Evolutionary conservation across 2,888 invertebrate species (phyloP), one percentile per base, ranked within the genome.

Genomic region (Colostygia pectinataria): DNA sequence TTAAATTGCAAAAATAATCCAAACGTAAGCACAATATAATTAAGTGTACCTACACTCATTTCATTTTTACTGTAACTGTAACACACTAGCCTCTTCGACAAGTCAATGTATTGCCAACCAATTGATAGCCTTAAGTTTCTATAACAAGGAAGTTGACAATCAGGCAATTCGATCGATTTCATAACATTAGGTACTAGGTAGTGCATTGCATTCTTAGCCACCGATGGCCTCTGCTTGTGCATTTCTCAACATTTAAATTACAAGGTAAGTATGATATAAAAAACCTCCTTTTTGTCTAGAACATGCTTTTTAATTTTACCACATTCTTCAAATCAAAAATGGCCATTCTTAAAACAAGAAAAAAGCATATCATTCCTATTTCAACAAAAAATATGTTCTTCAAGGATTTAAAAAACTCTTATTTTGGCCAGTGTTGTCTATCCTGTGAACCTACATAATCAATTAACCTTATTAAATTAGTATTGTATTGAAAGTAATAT

Each of bases 141-240:
- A 20, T 31, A 39, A 48, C 37, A 39, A 43, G 50, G 46, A 54
- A 50, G 50, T 54, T 44, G 9, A 45, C 45, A 45, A 29, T 40
- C 24, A 33, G 9, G 14, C 14, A 24, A 43, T 28, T 42, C 13
- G 45, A 32, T 41, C 27, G 25, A 31, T 51, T 51, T 33, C 18
- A 33, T 29, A 46, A 42, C 37, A 41, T 29, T 12, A 9, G 39
- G 24, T 5, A 6, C 8, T 2, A 18, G n/a, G 5, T 20, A 6
- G 6, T 6, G 4, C 4, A 18, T 4, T 3, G 18, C 2, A 9
- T 4, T n/a, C 6, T 6, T 36, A 12, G 6, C 12, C 8, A n/a
- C 10, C 23, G 8, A 5, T 37, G 8, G 23, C 31, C 18, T 24
- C 6, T 27, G 8, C n/a, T 38, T 31, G 8, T 23, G 7, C 27